phyloP scores from a whole-genome alignment of 2,797 vertebrate species.

The Atherinosoma microstoma region DNA sequence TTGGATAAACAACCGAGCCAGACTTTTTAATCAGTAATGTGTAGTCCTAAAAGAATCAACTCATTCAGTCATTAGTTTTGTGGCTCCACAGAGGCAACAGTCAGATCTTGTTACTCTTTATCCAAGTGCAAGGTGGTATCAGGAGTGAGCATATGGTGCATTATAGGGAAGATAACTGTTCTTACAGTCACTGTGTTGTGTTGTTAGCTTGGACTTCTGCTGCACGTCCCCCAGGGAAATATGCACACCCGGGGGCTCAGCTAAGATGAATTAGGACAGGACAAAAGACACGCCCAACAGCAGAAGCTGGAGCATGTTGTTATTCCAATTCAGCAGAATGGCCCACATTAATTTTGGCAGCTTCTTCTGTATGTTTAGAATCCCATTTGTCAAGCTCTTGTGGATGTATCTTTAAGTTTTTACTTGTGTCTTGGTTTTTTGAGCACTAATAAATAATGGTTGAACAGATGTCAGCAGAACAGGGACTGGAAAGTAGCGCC shows the following conservation, averaged over 20 bases:
- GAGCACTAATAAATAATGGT: conserved; percentile 79
- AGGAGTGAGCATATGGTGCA: conserved; percentile 37
- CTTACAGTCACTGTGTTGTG: conserved; percentile 36
- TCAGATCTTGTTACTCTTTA: conserved; percentile 64
- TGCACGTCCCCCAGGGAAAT: conserved; percentile 55
- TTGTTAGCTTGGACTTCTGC: conserved; percentile 49
- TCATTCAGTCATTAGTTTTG: conserved; percentile 67
- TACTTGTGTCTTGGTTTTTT: conserved; percentile 53
- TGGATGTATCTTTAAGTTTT: conserved; percentile 68
- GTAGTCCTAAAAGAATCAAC: conserved; percentile 65
- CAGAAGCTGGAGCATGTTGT: conserved; percentile 66
- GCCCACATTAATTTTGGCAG: conserved; percentile 79
- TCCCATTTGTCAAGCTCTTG: conserved; percentile 79
- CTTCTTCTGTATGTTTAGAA: conserved; percentile 78
- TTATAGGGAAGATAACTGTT: conserved; percentile 42
- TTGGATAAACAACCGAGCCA: conserved; percentile 66
- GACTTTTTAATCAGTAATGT: conserved; percentile 78
- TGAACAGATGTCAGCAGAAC: conserved; percentile 77
- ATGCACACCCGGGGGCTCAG: conserved; percentile 59
- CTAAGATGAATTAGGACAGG: conserved; percentile 82
- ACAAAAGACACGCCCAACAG: conserved; percentile 72
- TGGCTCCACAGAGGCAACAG: conserved; percentile 52
- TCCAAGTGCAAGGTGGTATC: conserved; percentile 25
- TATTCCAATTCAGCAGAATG: conserved; percentile 81
- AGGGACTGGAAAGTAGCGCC: conserved; percentile 51